A percentile compares a stretch with the other conserved stretches of the same genome.
phyloP scores from a whole-genome alignment of 2,888 invertebrate genomes.

The Amphipoea lucens region DNA sequence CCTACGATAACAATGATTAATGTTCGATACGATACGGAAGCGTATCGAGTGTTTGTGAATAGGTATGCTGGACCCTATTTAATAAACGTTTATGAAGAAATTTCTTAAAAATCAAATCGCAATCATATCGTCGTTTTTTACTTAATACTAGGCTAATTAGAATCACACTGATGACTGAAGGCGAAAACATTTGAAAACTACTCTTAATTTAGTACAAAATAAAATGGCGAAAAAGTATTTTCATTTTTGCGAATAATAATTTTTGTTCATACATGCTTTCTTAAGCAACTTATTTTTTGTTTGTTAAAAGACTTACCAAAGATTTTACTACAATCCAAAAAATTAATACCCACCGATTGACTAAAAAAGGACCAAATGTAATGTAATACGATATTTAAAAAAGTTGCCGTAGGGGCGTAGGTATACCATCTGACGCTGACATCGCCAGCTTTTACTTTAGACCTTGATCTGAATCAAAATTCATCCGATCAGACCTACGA shows the following conservation, averaged over 20 bases:
- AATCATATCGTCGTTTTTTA: slow-evolving; percentile 1
- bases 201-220: background rate
- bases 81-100: background rate
- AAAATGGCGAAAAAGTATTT: background rate
- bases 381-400: background rate
- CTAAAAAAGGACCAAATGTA: background rate
- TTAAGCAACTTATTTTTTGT: background rate
- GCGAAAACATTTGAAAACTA: slow-evolving; percentile 21
- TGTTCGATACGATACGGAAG: too few species aligned
- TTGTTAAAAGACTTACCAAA: background rate
- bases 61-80: too few species aligned
- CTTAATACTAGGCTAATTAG: slow-evolving; percentile 29
- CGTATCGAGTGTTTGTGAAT: too few species aligned
- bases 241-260: background rate
- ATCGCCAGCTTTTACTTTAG: background rate
- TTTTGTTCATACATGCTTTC: background rate
- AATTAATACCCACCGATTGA: background rate
- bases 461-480: background rate
- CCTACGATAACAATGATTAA: too few species aligned
- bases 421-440: too few species aligned
- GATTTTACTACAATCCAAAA: background rate
- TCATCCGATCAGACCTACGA: too few species aligned
- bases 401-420: too few species aligned
- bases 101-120: background rate
- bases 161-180: slow-evolving; percentile 30